A percentile compares a stretch with the other conserved stretches of the same genome.
These are phyloP conservation scores for Lamellibrachia luymesi DNA, from an alignment of 1,140 invertebrate species.

Conservation along the genomic window DNA sequence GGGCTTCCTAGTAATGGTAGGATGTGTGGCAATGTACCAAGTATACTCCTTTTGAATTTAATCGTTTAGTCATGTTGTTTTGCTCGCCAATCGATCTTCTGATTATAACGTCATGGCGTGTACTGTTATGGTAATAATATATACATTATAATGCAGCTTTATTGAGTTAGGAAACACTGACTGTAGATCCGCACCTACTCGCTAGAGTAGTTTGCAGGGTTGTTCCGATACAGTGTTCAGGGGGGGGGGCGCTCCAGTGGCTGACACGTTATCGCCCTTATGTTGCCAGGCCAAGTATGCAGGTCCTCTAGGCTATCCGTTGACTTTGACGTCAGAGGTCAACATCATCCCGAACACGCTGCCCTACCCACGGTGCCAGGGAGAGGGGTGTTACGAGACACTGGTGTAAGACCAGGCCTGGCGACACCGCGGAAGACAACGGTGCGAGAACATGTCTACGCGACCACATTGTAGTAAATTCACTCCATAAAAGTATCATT, in stretches of 20 bases:
- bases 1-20: neutral
- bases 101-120: no score
- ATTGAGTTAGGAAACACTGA: no score
- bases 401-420: neutral
- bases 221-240: no score
- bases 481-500: neutral
- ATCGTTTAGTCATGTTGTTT: no score
- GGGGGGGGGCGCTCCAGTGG: no score
- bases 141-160: no score
- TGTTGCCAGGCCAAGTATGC: neutral
- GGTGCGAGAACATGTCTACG: neutral
- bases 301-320: neutral
- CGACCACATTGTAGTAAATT: neutral
- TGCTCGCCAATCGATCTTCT: no score
- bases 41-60: no score
- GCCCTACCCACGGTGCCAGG: neutral
- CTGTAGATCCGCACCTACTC: no score
- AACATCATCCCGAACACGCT: neutral
- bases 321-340: slow-evolving; percentile 3
- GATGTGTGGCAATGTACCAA: neutral
- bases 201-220: no score
- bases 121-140: no score
- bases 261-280: neutral
- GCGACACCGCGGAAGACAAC: neutral
- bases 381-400: neutral